Conservation (phyloP, 35 echinoderm and acorn worm species). For the Ophiothrix spiculata region DNA sequence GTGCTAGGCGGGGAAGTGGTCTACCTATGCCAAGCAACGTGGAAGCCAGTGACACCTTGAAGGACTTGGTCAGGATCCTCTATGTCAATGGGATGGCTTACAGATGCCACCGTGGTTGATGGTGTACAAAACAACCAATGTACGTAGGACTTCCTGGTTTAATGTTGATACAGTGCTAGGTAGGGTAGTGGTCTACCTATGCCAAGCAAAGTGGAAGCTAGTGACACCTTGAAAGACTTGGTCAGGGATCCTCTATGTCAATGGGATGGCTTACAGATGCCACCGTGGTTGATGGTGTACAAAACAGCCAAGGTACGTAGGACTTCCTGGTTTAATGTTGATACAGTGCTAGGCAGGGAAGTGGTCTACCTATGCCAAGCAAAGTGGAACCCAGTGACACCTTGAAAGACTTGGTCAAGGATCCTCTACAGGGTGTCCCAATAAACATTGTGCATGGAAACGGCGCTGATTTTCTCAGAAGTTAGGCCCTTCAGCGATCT, state of each 20-base stretch:
- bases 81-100: not conserved
- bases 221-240: not conserved
- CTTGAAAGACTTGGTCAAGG: not conserved
- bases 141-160: too few species aligned
- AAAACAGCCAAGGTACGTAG: slow-evolving; percentile 9
- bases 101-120: not conserved
- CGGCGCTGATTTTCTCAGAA: too few species aligned
- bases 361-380: too few species aligned
- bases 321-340: too few species aligned
- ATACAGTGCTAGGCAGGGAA: too few species aligned
- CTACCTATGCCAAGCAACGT: not conserved
- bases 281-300: not conserved
- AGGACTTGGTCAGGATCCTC: not conserved
- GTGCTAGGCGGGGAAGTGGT: too few species aligned
- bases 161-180: too few species aligned
- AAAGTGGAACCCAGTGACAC: not conserved
- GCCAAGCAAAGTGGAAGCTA: not conserved
- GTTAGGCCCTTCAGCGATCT: too few species aligned
- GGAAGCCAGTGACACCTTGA: not conserved
- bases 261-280: slow-evolving; percentile 5
- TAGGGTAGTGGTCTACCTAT: too few species aligned
- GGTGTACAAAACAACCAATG: not conserved
- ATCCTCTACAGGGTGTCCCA: too few species aligned
- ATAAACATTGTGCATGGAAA: too few species aligned
- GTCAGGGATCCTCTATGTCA: not conserved